Evolutionary conservation across 2,797 vertebrate species (phyloP).

Genomic region (Aselliscus stoliczkanus): DNA sequence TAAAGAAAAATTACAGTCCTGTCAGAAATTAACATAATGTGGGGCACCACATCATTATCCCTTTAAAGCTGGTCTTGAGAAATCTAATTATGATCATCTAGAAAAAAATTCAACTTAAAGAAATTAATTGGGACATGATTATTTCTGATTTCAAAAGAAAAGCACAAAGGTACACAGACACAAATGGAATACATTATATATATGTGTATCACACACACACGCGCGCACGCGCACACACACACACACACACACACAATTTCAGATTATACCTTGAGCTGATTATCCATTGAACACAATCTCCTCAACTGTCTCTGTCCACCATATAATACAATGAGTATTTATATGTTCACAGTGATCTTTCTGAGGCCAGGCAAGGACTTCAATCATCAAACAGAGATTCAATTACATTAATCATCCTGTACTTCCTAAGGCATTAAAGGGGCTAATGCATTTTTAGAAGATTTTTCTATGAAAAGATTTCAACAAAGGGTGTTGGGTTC

Average conservation of each 20-base stretch:
- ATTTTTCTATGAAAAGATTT: conserved; percentile 45
- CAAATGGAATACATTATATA: background rate
- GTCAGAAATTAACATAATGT: background rate
- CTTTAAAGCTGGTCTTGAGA: background rate
- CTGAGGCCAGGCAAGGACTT: background rate
- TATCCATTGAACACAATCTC: background rate
- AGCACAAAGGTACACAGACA: background rate
- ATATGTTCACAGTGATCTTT: background rate
- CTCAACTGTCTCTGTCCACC: background rate
- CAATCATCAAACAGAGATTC: background rate
- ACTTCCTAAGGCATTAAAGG: background rate
- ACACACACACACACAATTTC: background rate
- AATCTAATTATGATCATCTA: background rate
- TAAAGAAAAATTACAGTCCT: background rate
- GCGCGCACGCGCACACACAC: no score
- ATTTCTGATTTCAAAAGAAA: conserved; percentile 22
- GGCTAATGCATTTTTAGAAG: conserved; percentile 13
- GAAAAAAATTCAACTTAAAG: background rate
- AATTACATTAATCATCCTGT: background rate
- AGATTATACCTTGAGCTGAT: background rate
- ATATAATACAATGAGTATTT: background rate
- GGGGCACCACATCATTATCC: background rate
- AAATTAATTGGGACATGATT: background rate
- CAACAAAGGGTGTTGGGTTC: conserved; percentile 36
- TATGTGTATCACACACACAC: background rate